phyloP scores from a whole-genome alignment of 2,888 invertebrate species.

The Brenthis hecate region DNA sequence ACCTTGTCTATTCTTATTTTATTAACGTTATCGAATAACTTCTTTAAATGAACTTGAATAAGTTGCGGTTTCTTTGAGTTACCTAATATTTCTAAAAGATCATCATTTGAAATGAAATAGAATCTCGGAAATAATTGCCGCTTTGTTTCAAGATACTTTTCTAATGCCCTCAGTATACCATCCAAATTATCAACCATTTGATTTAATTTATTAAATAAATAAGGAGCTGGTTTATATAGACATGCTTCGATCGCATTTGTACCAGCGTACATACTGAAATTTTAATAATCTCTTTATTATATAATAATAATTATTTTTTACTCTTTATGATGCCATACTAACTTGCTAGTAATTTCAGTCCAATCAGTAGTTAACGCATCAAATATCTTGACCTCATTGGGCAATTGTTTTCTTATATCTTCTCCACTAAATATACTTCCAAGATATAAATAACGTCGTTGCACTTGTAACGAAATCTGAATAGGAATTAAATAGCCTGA shows the following conservation, averaged over 20 bases:
- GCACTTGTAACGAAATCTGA: conserved; percentile 87
- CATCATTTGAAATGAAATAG: conserved; percentile 85
- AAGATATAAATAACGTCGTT: conserved; percentile 92
- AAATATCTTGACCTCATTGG: conserved; percentile 88
- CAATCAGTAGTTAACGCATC: conserved; percentile 87
- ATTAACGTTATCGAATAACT: conserved; percentile 93
- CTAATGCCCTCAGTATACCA: conserved; percentile 90
- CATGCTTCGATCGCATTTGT: conserved; percentile 84
- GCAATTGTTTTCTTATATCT: conserved; percentile 92
- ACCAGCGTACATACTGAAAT: conserved; percentile 73
- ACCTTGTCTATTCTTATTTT: conserved; percentile 87
- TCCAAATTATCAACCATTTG: conserved; percentile 90
- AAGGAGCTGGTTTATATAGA: conserved; percentile 82
- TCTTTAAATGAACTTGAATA: conserved; percentile 93
- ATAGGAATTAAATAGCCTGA: not conserved
- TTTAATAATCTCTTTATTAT: not conserved
- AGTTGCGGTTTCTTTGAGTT: conserved; percentile 92
- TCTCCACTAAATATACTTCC: conserved; percentile 95
- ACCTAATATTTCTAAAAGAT: conserved; percentile 91
- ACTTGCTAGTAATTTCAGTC: conserved; percentile 85
- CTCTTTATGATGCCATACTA: not conserved
- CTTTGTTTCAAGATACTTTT: conserved; percentile 93
- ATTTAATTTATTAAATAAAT: conserved; percentile 85
- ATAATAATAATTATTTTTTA: not conserved
- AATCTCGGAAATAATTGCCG: conserved; percentile 92